phyloP scores from a whole-genome alignment of 2,888 invertebrate genomes.

The Andrena flavipes region DNA sequence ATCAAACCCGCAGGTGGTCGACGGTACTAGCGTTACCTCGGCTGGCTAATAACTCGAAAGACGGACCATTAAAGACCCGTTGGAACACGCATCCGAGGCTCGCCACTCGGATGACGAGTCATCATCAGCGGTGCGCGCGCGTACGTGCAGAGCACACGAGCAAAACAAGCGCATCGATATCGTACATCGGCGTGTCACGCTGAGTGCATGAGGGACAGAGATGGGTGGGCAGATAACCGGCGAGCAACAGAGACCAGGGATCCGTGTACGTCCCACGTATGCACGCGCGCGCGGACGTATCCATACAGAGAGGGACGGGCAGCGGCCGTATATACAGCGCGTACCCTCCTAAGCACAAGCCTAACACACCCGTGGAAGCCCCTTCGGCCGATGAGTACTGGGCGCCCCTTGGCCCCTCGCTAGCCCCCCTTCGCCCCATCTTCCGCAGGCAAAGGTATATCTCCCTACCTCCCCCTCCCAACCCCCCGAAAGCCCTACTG shows the following conservation, averaged over 20 bases:
- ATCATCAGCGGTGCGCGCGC: slow-evolving; percentile 34
- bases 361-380: slow-evolving; percentile 79
- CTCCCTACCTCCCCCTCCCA: slow-evolving; percentile 82
- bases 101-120: slow-evolving; percentile 49
- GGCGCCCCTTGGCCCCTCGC: slow-evolving; percentile 76
- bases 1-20: slow-evolving; percentile 56
- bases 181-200: slow-evolving; percentile 50
- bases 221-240: slow-evolving; percentile 47
- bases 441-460: slow-evolving; percentile 80
- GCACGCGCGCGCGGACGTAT: slow-evolving; percentile 48
- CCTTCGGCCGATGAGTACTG: slow-evolving; percentile 80
- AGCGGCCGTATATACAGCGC: slow-evolving; percentile 54
- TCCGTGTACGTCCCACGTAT: slow-evolving; percentile 55
- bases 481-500: slow-evolving; percentile 83
- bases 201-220: slow-evolving; percentile 47
- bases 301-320: slow-evolving; percentile 38
- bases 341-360: slow-evolving; percentile 75
- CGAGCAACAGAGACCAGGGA: slow-evolving; percentile 62
- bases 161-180: slow-evolving; percentile 58
- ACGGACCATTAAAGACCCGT: slow-evolving; percentile 40
- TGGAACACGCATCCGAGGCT: slow-evolving; percentile 27
- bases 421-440: slow-evolving; percentile 82
- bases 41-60: slow-evolving; percentile 46
- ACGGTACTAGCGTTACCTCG: slow-evolving; percentile 21
- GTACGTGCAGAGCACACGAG: slow-evolving; percentile 27